Percentiles rank a stretch among this genome's conserved stretches.
Evolutionary conservation across 2,888 invertebrate species (phyloP).

Genomic region (Orchestes rusci): DNA sequence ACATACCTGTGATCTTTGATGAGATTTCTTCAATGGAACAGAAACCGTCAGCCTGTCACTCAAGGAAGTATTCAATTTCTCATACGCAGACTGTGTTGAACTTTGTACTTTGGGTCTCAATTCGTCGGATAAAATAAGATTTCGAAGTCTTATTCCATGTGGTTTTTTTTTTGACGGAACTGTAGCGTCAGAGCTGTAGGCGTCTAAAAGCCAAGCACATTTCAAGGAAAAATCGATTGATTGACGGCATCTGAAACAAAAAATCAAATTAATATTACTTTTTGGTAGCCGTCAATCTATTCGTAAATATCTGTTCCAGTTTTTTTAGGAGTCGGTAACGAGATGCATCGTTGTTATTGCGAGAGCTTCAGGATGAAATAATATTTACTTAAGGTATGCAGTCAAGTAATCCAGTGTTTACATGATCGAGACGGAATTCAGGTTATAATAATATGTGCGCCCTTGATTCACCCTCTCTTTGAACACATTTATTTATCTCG

Average conservation of each 20-base stretch:
- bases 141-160: conserved; percentile 66
- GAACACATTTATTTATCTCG: too few species aligned
- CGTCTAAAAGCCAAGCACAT: conserved; percentile 93
- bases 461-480: too few species aligned
- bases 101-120: conserved; percentile 34
- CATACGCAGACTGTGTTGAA: conserved; percentile 1
- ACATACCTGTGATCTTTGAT: conserved; percentile 22
- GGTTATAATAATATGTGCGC: too few species aligned
- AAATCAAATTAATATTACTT: too few species aligned
- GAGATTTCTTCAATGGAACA: conserved; percentile 60
- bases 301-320: too few species aligned
- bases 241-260: conserved; percentile 69
- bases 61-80: conserved; percentile 12
- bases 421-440: too few species aligned
- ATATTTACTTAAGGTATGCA: too few species aligned
- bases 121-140: conserved; percentile 67
- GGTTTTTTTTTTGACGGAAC: conserved; percentile 64
- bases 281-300: too few species aligned
- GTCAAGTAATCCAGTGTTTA: too few species aligned
- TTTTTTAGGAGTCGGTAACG: too few species aligned
- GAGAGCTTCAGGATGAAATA: too few species aligned
- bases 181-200: conserved; percentile 74
- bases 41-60: conserved; percentile 35
- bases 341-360: too few species aligned
- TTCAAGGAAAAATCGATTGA: conserved; percentile 94